A percentile compares a stretch with the other conserved stretches of the same genome.
Conservation (phyloP, 1,140 invertebrate genomes). For the Sitobion miscanthi region DNA sequence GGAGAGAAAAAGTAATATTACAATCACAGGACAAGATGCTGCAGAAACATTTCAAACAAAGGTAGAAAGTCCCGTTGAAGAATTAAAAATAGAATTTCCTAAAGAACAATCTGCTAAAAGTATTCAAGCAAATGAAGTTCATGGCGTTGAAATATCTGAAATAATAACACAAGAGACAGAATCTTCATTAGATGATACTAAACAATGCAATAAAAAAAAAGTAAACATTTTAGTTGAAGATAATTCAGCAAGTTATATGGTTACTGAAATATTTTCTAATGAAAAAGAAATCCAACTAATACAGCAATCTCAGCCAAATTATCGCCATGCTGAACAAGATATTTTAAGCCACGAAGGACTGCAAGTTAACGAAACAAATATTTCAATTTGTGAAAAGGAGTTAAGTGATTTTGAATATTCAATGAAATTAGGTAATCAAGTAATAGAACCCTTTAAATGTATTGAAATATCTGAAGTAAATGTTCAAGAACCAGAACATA, state of each 20-base stretch:
- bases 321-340: constrained; percentile 22
- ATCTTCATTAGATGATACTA: not conserved
- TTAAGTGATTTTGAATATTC: not conserved
- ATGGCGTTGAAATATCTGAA: constrained; percentile 43
- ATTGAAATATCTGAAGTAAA: constrained; percentile 46
- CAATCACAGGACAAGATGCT: not conserved
- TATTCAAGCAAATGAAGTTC: constrained; percentile 5
- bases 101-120: not conserved
- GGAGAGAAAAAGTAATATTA: not conserved
- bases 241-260: not conserved
- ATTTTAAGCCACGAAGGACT: constrained; percentile 40
- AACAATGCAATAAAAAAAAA: not conserved
- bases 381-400: not conserved
- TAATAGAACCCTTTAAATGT: not conserved
- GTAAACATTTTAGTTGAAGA: not conserved
- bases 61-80: constrained; percentile 30
- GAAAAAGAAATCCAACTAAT: constrained; percentile 30
- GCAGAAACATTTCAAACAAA: constrained; percentile 31
- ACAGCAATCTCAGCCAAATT: not conserved
- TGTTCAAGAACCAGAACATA: constrained; percentile 20
- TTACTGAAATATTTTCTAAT: constrained; percentile 29
- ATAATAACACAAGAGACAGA: constrained; percentile 16
- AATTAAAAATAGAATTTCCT: constrained; percentile 20
- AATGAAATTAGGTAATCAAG: not conserved
- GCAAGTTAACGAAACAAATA: constrained; percentile 22